phyloP scores from a whole-genome alignment of 1,140 invertebrate species.

The Lithobius niger region DNA sequence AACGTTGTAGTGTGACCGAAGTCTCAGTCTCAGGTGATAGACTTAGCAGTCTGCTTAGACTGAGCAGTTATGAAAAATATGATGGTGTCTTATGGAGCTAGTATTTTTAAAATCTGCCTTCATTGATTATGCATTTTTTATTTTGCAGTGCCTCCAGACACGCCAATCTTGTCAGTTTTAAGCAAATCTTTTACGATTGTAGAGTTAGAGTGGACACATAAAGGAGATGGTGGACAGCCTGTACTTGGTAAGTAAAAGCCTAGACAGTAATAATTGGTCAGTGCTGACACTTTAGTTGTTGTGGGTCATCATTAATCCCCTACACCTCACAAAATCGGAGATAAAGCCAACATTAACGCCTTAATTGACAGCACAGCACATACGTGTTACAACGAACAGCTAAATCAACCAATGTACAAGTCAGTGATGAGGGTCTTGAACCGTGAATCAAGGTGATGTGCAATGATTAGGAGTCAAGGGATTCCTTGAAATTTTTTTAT shows the following conservation, averaged over 20 bases:
- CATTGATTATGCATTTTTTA: background rate
- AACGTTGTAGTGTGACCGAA: background rate
- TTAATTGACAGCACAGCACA: background rate
- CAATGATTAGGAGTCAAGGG: no score
- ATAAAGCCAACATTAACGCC: background rate
- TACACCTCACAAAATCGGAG: no score
- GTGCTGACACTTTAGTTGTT: no score
- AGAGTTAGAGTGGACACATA: background rate
- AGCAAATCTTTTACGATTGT: background rate
- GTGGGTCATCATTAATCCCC: no score
- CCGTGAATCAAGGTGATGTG: no score
- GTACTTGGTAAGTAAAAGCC: constrained; percentile 1
- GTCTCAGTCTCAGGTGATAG: background rate
- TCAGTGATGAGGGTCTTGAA: no score
- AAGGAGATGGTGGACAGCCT: constrained; percentile 5
- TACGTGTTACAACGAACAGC: background rate
- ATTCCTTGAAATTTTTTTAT: no score
- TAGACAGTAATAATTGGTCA: no score
- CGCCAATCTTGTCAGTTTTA: constrained; percentile 39
- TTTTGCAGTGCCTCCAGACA: constrained; percentile 43
- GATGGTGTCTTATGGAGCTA: background rate
- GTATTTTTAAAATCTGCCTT: background rate
- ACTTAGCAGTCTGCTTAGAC: background rate
- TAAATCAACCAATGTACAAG: no score
- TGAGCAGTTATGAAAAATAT: background rate